Base-by-base conservation (phyloP, 2,113 vertebrate genomes). In the Onychostruthus taczanowskii region DNA sequence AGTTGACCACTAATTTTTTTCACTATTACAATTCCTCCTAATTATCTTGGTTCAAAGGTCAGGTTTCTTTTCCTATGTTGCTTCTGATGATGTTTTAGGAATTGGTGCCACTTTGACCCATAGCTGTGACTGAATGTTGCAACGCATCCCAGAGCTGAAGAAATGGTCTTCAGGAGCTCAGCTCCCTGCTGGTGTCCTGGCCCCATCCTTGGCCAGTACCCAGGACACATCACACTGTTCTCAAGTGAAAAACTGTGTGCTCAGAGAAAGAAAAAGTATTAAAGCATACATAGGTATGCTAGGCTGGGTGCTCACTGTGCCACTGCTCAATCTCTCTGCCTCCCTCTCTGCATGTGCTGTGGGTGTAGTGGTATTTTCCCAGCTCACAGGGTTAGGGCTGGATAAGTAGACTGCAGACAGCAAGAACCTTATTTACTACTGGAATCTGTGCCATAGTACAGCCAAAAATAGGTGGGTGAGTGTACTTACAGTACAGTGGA, bases 91-190 rank as follows among this genome's bases (percentile, higher is more conserved):
- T 53, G 75, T 75, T 75, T 37, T 85, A 21, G 74, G 81, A 61
- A 30, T 61, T 27, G 23, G 3, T 50, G 27, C 55, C 17, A 12
- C n/a, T 85, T 85, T 44, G 24, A 46, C 30, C 23, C 16, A 0
- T 28, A 43, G 16, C 21, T 0, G 0, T 33, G 62, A 47, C 20
- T 37, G 21, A 56, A 43, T 15, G 21, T 50, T 86, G 30, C 24
- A 68, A 15, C 22, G 26, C 22, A 26, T 19, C n/a, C 46, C 56
- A 41, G 39, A 89, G 41, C 21, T 81, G 87, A 69, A 31, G 56
- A 53, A 37, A 20, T 22, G 7, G 12, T 70, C 13, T 90, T 13
- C 35, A 37, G 47, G 26, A 67, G 9, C 39, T 68, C 62, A 62
- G 53, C 20, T 33, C 12, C 11, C 30, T 72, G 24, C 11, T 3